phyloP scores from a whole-genome alignment of 1,140 invertebrate species.

The Bilobella aurantiaca region DNA sequence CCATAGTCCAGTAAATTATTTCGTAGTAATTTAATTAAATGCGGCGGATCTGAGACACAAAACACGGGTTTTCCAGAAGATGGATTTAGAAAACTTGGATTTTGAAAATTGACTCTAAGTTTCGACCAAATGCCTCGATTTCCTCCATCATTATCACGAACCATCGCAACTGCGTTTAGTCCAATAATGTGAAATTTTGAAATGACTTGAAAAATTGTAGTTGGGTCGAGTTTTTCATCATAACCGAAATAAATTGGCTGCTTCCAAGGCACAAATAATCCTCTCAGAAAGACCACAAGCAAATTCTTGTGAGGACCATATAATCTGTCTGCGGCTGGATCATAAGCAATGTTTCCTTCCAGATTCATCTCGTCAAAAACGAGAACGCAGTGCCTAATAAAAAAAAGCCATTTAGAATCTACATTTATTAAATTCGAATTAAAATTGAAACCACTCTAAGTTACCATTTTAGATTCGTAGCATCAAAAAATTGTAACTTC shows the following conservation, averaged over 20 bases:
- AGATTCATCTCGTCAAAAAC: slow-evolving; percentile 3
- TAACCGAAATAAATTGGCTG: slow-evolving; percentile 39
- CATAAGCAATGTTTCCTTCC: not conserved
- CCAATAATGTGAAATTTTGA: not conserved
- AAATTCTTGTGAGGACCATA: not conserved
- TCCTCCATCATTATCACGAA: not conserved
- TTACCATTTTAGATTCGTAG: not conserved
- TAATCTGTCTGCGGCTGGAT: not conserved
- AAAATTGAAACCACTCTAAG: not conserved
- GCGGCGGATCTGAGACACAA: slow-evolving; percentile 33
- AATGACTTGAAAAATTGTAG: not conserved
- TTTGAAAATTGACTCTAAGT: slow-evolving; percentile 20
- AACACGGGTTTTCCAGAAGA: slow-evolving; percentile 22
- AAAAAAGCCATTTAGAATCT: not conserved
- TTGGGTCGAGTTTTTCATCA: slow-evolving; percentile 37
- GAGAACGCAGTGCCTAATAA: not conserved
- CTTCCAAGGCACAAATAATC: slow-evolving; percentile 39
- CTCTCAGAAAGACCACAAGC: slow-evolving; percentile 37
- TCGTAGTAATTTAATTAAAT: slow-evolving; percentile 35
- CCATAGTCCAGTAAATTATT: slow-evolving; percentile 35
- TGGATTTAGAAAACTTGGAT: slow-evolving; percentile 29
- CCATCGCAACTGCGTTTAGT: not conserved
- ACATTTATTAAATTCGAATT: not conserved
- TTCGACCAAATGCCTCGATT: slow-evolving; percentile 6
- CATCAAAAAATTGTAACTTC: not conserved